Percentiles rank a stretch among this genome's conserved stretches.
Conservation (phyloP, 2,113 vertebrate genomes). For the Rhabdomys dilectus region DNA sequence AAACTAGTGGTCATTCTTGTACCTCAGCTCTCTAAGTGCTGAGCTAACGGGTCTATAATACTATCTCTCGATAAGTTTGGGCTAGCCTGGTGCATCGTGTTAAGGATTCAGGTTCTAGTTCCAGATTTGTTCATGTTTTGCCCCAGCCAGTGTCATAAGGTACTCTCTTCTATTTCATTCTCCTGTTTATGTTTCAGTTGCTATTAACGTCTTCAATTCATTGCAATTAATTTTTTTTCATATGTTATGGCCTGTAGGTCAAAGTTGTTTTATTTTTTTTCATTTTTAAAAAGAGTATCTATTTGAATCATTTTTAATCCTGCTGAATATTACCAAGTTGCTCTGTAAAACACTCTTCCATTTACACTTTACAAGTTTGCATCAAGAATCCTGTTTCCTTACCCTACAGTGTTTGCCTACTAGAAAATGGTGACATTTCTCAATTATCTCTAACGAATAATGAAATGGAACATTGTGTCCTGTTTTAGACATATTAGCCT, state of each 20-base stretch:
- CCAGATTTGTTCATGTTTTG: background rate
- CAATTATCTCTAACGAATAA: background rate
- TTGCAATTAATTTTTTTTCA: background rate
- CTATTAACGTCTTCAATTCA: background rate
- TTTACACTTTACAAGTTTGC: background rate
- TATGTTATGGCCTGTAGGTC: background rate
- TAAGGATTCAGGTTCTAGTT: background rate
- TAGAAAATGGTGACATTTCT: background rate
- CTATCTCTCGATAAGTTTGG: background rate
- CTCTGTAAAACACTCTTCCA: background rate
- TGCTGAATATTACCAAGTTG: background rate
- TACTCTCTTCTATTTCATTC: background rate
- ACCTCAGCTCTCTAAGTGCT: background rate
- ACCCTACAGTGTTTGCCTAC: background rate
- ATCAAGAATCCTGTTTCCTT: background rate
- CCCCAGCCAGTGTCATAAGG: background rate
- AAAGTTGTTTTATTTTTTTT: background rate
- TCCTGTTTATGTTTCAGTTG: background rate
- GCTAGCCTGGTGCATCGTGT: background rate
- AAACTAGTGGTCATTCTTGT: background rate
- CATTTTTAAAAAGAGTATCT: background rate
- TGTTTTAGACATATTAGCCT: background rate
- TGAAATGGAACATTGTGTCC: background rate
- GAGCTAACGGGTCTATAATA: background rate
- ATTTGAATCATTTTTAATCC: background rate